These are phyloP conservation scores for Yponomeuta malinellus DNA, from an alignment of 2,888 invertebrate species.

Conservation along the genomic window DNA sequence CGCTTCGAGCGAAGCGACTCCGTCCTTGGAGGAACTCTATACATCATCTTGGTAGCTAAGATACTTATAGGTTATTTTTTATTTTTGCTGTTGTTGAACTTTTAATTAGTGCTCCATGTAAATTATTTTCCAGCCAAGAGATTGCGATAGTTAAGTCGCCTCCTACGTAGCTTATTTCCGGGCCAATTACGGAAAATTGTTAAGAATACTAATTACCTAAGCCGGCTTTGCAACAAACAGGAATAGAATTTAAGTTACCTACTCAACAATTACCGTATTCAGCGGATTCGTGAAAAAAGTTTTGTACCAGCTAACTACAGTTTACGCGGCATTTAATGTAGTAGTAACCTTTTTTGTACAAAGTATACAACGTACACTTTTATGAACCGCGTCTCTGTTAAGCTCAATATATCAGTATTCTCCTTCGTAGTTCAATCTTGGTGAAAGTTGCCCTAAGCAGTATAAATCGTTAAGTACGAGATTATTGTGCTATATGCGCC, in stretches of 20 bases:
- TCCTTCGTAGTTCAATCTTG: no score
- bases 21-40: not conserved
- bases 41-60: slow-evolving; percentile 12
- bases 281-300: no score
- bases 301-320: no score
- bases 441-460: not conserved
- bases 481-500: not conserved
- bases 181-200: not conserved
- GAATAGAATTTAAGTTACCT: no score
- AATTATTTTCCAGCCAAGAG: not conserved
- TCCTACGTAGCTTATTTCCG: slow-evolving; percentile 1
- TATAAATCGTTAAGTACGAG: not conserved
- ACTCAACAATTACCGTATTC: no score
- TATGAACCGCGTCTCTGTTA: no score
- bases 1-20: slow-evolving; percentile 27
- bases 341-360: no score
- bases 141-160: not conserved
- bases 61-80: not conserved
- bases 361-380: no score
- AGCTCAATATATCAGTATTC: no score
- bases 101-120: not conserved
- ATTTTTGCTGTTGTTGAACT: slow-evolving; percentile 1
- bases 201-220: not conserved
- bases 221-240: no score
- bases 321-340: no score